Percentiles rank a stretch among this genome's conserved stretches.
Conservation (phyloP, 2,797 vertebrate species). For the Hapalemur alaotrensis region DNA sequence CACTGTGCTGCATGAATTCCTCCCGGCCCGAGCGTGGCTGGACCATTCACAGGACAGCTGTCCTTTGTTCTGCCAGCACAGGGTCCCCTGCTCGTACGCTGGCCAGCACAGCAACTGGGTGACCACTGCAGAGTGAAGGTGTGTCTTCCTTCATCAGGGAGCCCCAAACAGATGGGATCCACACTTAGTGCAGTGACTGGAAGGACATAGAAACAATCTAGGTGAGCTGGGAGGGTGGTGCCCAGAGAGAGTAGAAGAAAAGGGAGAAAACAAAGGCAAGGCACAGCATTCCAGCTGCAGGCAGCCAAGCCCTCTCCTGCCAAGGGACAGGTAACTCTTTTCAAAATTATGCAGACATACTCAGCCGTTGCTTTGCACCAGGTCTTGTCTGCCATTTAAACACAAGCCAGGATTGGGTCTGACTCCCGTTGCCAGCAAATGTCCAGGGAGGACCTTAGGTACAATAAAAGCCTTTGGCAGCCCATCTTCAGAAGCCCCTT, state of each 20-base stretch:
- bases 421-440: neutral
- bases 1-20: neutral
- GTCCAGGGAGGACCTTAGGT: neutral
- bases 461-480: neutral
- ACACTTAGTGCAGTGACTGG: neutral
- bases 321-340: neutral
- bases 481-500: neutral
- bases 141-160: neutral
- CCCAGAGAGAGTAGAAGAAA: neutral
- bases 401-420: neutral
- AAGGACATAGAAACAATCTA: neutral
- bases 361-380: rapidly evolving
- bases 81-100: neutral
- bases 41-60: slow-evolving; percentile 1
- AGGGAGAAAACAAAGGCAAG: neutral
- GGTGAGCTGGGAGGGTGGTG: neutral
- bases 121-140: neutral
- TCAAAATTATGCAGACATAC: neutral
- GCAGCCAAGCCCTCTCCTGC: neutral
- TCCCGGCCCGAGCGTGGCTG: neutral
- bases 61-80: slow-evolving; percentile 37
- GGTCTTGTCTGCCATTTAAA: neutral
- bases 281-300: neutral
- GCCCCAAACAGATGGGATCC: neutral
- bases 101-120: neutral